Percentiles rank a stretch among this genome's conserved stretches.
phyloP scores from a whole-genome alignment of 2,888 invertebrate genomes.

The Elysia crispata region DNA sequence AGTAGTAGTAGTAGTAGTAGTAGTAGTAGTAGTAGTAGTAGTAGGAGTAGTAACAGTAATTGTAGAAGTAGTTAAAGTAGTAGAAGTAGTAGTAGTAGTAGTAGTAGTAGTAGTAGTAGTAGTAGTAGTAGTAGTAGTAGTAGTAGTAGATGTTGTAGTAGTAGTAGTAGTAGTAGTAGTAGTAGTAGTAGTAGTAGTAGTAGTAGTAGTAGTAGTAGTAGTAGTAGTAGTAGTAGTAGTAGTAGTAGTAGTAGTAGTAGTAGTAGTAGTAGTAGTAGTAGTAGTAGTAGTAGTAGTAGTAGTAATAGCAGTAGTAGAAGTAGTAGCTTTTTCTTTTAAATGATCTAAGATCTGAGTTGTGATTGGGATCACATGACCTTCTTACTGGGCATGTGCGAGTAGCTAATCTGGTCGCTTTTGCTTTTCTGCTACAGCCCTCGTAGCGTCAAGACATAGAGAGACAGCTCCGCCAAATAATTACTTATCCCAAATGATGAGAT shows the following conservation, averaged over 20 bases:
- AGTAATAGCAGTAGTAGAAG: too few species aligned
- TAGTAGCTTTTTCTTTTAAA: too few species aligned
- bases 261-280: too few species aligned
- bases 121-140: not conserved
- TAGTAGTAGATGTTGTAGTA: not conserved
- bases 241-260: not conserved
- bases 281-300: too few species aligned
- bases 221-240: conserved; percentile 44
- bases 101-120: not conserved
- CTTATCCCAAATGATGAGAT: too few species aligned
- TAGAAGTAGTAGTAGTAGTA: not conserved
- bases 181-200: not conserved
- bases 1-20: conserved; percentile 33
- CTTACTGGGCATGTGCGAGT: too few species aligned
- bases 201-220: conserved; percentile 43
- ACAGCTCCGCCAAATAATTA: too few species aligned
- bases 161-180: not conserved
- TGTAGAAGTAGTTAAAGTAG: conserved; percentile 40
- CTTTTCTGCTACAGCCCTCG: too few species aligned
- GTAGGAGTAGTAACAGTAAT: conserved; percentile 37
- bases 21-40: conserved; percentile 46
- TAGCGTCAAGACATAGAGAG: too few species aligned
- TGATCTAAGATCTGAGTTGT: too few species aligned
- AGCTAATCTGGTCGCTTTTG: too few species aligned
- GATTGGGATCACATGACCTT: too few species aligned